Base-by-base conservation (phyloP, 2,797 vertebrate species). In the Acanthopagrus latus region DNA sequence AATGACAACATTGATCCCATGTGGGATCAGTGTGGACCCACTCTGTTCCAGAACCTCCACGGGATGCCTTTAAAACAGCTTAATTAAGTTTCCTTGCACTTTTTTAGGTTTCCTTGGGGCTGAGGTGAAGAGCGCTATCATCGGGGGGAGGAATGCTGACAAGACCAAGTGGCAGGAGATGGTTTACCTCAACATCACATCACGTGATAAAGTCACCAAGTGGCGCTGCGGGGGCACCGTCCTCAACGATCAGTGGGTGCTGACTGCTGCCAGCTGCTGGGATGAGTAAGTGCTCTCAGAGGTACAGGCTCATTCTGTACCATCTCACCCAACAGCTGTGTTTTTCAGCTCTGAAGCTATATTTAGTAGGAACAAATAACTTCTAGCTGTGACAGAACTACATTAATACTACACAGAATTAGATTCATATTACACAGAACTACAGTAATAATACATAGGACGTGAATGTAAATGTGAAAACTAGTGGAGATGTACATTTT, bases 181-280 rank as follows among this genome's bases (percentile, higher is more conserved):
- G 74, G 85, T 72, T 5, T 20, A 81, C 64, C 23, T 91, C 0
- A 82, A 48, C 67, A 48, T 91, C 41, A 41, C 47, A 1, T 9
- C 4, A 14, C 1, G 64, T 0, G 1, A 44, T 14, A 44, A 1
- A 0, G 0, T 0, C 0, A 4, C 0, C 0, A 72, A 3, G 1
- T 86, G 86, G 85, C 76, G 80, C 38, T 91, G 89, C 1, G 86
- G 89, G 0, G 89, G 68, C 12, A 47, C 77, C 54, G 5, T 91
- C 33, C 0, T 87, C 23, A 29, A 0, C 33, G 0, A 0, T 0
- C 0, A 52, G 0, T 91, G 86, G 90, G 7, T 91, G 58, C 23
- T 91, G 55, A 88, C 75, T 17, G 55, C 86, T 47, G 86, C 86
- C 2, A n/a, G 25, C 48, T 90, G 88, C 29, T 47, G 17, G 50